Evolutionary conservation across 2,888 invertebrate genomes (phyloP).

Genomic region (Alsophila aescularia): DNA sequence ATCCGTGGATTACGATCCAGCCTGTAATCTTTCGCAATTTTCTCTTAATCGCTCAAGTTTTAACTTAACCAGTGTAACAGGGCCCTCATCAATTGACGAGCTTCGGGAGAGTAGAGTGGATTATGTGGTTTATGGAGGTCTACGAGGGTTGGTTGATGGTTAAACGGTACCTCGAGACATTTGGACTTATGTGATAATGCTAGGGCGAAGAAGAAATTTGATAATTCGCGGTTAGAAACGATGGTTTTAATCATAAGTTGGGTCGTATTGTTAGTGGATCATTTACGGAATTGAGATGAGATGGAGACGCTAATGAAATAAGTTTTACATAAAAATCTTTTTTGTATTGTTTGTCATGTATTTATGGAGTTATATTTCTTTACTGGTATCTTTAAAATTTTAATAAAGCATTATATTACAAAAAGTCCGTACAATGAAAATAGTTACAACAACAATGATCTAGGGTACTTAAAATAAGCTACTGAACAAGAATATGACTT

Average conservation of each 20-base stretch:
- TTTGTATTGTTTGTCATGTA: too few relatives aligned
- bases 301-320: slow-evolving; percentile 46
- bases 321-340: not conserved
- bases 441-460: too few relatives aligned
- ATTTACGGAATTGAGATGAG: slow-evolving; percentile 51
- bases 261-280: slow-evolving; percentile 74
- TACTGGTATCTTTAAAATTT: too few relatives aligned
- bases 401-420: too few relatives aligned
- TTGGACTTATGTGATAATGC: slow-evolving; percentile 82
- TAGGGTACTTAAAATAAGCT: too few relatives aligned
- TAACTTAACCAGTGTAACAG: slow-evolving; percentile 52
- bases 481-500: too few relatives aligned
- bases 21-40: slow-evolving; percentile 81
- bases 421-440: too few relatives aligned
- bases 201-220: slow-evolving; percentile 81
- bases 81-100: slow-evolving; percentile 51
- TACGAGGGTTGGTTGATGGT: slow-evolving; percentile 45
- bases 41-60: slow-evolving; percentile 75
- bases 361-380: too few relatives aligned
- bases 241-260: slow-evolving; percentile 81
- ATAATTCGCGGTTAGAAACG: slow-evolving; percentile 83
- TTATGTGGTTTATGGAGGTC: slow-evolving; percentile 52
- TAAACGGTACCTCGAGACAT: slow-evolving; percentile 74
- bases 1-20: slow-evolving; percentile 68
- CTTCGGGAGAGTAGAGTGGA: slow-evolving; percentile 27